Evolutionary conservation across 2,888 invertebrate species (phyloP), one percentile per base, ranked within the genome.

Genomic region (Taenaris catops): DNA sequence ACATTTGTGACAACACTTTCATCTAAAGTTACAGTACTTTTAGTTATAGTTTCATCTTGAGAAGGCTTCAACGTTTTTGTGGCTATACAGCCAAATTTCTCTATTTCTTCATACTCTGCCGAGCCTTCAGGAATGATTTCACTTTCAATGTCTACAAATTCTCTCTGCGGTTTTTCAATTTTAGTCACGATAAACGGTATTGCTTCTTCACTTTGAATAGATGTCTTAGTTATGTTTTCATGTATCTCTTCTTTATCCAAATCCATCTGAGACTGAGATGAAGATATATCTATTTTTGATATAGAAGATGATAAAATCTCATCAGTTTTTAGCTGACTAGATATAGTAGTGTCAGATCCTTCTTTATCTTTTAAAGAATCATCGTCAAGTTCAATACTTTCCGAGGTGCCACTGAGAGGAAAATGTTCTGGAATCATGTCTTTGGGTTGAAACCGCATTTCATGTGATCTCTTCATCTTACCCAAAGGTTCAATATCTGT

Each of bases 381-480:
- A 25, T 83, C 79, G 32, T 83, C 83, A 26, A 73, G 42, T 38
- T 87, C 86, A 27, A 72, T 65, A 46, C 78, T 84, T 44, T 84
- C 88, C 9, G 84, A 66, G 14, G 69, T 51, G 21, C 69, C 66
- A 53, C 79, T 74, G n/a, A 60, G 39, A 8, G 75, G 80, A 39
- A 86, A 86, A 55, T 73, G 69, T 41, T 89, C 89, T 3, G 81
- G 80, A 19, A 87, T 69, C 55, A 89, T 73, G 24, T 89, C 79
- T 43, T 86, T 87, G 2, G 94, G 93, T 52, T 91, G 92, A 63
- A 96, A 96, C 40, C 94, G 93, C 96, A 96, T 96, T 84, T 96
- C 96, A 52, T 94, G 93, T 0, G 96, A 96, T 40, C 96, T 88
- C 64, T 96, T 96, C 96, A 96, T 96, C 62, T 91, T 91, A 11